These are phyloP conservation scores for Drepanosiphum platanoidis DNA, from an alignment of 2,888 invertebrate species.

Conservation along the genomic window DNA sequence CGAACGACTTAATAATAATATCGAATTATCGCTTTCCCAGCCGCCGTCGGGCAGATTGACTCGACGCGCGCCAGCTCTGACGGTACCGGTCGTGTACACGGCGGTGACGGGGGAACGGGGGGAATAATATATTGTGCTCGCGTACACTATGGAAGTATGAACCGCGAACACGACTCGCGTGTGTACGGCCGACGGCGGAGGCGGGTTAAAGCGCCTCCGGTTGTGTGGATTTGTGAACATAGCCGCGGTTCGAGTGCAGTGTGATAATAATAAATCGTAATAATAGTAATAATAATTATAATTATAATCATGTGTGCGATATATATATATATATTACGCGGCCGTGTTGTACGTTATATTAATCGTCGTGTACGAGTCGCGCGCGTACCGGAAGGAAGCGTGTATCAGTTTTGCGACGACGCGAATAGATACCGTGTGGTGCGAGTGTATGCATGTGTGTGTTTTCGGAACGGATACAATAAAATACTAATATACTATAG, in stretches of 20 bases:
- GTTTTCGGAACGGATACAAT: too few species aligned
- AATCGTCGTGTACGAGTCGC: too few species aligned
- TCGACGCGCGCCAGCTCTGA: not conserved
- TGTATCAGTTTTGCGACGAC: too few species aligned
- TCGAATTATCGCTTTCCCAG: slow-evolving; percentile 41
- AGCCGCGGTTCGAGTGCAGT: not conserved
- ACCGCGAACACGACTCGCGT: not conserved
- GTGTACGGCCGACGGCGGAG: not conserved
- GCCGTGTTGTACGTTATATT: too few species aligned
- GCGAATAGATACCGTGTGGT: too few species aligned
- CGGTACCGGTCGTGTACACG: not conserved
- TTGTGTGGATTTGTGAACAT: slow-evolving; percentile 46
- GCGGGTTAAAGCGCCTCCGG: slow-evolving; percentile 45
- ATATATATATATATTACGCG: too few species aligned
- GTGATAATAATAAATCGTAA: too few species aligned
- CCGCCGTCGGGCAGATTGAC: not conserved
- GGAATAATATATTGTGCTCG: not conserved
- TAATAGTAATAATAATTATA: too few species aligned
- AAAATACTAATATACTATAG: too few species aligned
- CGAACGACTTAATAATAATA: slow-evolving; percentile 38
- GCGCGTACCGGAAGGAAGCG: slow-evolving; percentile 24
- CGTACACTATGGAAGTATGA: not conserved
- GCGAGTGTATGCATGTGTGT: too few species aligned
- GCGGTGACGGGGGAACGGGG: not conserved
- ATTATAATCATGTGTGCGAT: too few species aligned